phyloP scores from a whole-genome alignment of 2,797 vertebrate genomes.

The Pachyuromys duprasi region DNA sequence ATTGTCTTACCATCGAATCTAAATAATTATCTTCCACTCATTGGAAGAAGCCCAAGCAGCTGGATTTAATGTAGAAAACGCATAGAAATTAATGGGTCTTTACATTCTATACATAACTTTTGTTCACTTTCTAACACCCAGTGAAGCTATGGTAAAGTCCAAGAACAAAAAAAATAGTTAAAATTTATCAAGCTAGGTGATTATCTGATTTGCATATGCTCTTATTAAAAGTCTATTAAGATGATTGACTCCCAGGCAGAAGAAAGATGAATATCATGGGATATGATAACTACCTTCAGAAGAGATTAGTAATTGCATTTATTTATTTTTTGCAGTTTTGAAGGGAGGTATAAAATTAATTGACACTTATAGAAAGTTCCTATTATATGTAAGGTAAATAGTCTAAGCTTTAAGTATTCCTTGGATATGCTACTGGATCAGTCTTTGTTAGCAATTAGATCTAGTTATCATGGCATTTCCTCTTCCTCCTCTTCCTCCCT shows the following conservation, averaged over 20 bases:
- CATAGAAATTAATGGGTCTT: conserved; percentile 26
- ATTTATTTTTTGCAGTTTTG: conserved; percentile 23
- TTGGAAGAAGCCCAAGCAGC: neutral
- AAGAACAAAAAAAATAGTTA: conserved; percentile 44
- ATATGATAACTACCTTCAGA: conserved; percentile 50
- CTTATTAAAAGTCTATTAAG: conserved; percentile 63
- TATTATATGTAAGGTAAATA: conserved; percentile 55
- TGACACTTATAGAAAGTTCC: conserved; percentile 15
- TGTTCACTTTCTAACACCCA: conserved; percentile 44
- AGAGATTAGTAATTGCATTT: conserved; percentile 35
- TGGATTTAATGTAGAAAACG: conserved; percentile 35
- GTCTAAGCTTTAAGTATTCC: conserved; percentile 7
- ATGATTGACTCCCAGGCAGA: conserved; percentile 28
- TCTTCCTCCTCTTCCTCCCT: too few relatives aligned
- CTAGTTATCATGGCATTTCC: neutral
- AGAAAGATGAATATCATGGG: conserved; percentile 12
- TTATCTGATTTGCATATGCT: conserved; percentile 68
- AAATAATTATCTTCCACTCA: conserved; percentile 5
- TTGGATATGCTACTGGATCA: neutral
- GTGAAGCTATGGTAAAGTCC: conserved; percentile 24
- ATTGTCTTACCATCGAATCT: conserved; percentile 21
- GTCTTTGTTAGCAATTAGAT: conserved; percentile 26
- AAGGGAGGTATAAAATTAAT: conserved; percentile 58
- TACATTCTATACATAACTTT: neutral
- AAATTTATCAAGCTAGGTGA: conserved; percentile 61